A percentile compares a stretch with the other conserved stretches of the same genome.
Conservation (phyloP, 2,888 invertebrate genomes). For the Kryphioiulus occultus region DNA sequence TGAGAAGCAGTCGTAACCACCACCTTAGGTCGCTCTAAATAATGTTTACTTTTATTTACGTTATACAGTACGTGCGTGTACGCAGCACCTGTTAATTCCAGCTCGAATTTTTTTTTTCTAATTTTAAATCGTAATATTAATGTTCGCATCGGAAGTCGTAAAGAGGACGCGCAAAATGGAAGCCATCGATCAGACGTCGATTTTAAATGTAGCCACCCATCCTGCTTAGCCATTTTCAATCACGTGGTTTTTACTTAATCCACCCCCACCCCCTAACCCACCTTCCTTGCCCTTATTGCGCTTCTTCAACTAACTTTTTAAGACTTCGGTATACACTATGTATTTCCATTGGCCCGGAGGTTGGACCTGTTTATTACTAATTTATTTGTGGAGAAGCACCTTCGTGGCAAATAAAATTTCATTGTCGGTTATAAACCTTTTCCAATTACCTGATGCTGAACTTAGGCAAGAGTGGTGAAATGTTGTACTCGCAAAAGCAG, state of each 20-base stretch:
- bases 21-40: slow-evolving; percentile 36
- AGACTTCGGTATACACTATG: neutral
- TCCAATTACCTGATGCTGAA: slow-evolving; percentile 49
- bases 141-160: neutral
- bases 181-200: slow-evolving; percentile 38
- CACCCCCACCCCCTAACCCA: neutral
- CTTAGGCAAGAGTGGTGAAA: slow-evolving; percentile 25
- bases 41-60: neutral
- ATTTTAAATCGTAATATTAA: neutral
- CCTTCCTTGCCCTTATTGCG: neutral
- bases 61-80: neutral
- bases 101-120: neutral
- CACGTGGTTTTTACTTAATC: neutral
- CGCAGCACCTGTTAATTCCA: neutral
- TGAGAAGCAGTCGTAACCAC: slow-evolving; percentile 36
- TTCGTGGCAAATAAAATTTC: slow-evolving; percentile 50
- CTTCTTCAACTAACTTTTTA: neutral
- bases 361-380: slow-evolving; percentile 47
- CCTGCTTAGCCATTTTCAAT: neutral
- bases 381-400: slow-evolving; percentile 47
- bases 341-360: slow-evolving; percentile 32
- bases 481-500: neutral
- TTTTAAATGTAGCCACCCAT: neutral
- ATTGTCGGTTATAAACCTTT: slow-evolving; percentile 48
- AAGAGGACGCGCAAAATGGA: neutral